Evolutionary conservation across 2,797 vertebrate species (phyloP), one percentile per base, ranked within the genome.

Genomic region (Sardinella longiceps): DNA sequence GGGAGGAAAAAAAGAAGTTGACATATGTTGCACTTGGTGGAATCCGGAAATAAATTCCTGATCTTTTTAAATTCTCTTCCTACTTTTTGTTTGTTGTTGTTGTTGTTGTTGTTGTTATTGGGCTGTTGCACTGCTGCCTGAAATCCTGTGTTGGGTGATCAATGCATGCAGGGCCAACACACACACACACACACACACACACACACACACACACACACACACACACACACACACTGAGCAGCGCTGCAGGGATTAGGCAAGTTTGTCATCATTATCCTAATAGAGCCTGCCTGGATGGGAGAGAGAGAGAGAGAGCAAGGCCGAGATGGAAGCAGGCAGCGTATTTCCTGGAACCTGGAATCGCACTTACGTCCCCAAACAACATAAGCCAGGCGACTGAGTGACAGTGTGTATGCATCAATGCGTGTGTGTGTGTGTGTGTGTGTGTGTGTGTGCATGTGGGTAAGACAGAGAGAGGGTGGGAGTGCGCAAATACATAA

Each of bases 191-290:
- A n/a, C n/a, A n/a, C n/a, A n/a, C n/a, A n/a, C n/a, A n/a, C n/a
- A n/a, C n/a, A n/a, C n/a, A n/a, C n/a, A n/a, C n/a, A n/a, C n/a
- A n/a, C n/a, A n/a, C n/a, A n/a, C n/a, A n/a, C n/a, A n/a, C n/a
- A n/a, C n/a, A n/a, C n/a, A n/a, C n/a, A n/a, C n/a, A 91, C 87
- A 87, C 82, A 85, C 30, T 0, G 77, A 84, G 90, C 88, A 88
- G 89, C 88, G 89, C 86, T 83, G 86, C 87, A 23, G 87, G 90
- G 92, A 93, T 93, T 91, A 92, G 88, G 15, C 87, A 83, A 37
- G 90, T 93, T 93, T 90, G 90, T 90, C 88, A 89, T 91, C 88
- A 88, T 93, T 91, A 91, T 91, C 86, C 88, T 88, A 90, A 92
- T 89, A 85, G 88, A 88, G 80, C 82, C 12, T 77, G 43, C 84